phyloP scores from a whole-genome alignment of 2,888 invertebrate species.

The Ochlodes sylvanus region DNA sequence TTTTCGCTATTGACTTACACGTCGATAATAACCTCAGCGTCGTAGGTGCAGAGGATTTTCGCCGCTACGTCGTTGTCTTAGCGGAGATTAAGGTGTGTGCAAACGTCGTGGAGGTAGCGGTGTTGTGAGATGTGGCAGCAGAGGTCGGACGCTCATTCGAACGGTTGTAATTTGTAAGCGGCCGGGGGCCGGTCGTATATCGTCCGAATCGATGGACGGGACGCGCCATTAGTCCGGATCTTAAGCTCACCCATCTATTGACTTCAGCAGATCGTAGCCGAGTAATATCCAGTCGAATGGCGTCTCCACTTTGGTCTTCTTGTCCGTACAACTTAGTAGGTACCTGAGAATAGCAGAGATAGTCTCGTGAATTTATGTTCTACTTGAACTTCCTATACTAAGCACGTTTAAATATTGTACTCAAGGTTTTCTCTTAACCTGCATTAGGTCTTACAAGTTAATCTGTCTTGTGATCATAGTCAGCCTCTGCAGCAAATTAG shows the following conservation, averaged over 20 bases:
- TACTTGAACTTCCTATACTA: no score
- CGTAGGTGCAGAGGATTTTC: slow-evolving; percentile 5
- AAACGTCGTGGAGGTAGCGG: not conserved
- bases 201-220: slow-evolving; percentile 8
- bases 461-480: no score
- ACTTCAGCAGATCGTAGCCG: not conserved
- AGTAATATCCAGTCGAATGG: not conserved
- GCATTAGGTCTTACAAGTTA: no score
- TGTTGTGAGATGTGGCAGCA: not conserved
- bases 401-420: no score
- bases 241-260: slow-evolving; percentile 7
- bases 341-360: no score
- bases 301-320: no score
- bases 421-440: no score
- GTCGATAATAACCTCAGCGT: slow-evolving; percentile 4
- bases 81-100: not conserved
- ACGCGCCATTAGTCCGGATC: slow-evolving; percentile 7
- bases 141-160: not conserved
- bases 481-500: no score
- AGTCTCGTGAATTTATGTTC: no score
- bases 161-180: slow-evolving; percentile 13
- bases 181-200: not conserved
- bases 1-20: slow-evolving; percentile 42
- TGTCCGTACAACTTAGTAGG: no score
- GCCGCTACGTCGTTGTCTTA: slow-evolving; percentile 11